These are phyloP conservation scores for Acanthoscelides obtectus DNA, from an alignment of 2,888 invertebrate genomes.

Conservation along the genomic window DNA sequence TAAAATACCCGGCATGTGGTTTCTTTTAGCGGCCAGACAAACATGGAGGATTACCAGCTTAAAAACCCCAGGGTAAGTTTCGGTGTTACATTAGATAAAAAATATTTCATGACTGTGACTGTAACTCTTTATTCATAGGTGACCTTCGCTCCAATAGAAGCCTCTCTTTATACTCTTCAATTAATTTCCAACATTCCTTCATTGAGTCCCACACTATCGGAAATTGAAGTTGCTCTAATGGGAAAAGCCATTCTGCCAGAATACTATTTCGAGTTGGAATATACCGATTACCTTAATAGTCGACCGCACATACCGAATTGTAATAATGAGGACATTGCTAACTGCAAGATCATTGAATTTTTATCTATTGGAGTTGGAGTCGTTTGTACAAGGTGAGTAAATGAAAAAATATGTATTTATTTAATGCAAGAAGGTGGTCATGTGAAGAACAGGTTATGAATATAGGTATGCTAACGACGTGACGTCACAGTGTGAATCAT, in stretches of 20 bases:
- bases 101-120: not conserved
- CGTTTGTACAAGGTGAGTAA: conserved; percentile 29
- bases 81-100: no score
- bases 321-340: conserved; percentile 12
- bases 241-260: conserved; percentile 63
- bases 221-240: conserved; percentile 44
- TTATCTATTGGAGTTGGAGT: conserved; percentile 58
- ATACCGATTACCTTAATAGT: conserved; percentile 57
- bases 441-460: no score
- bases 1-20: no score
- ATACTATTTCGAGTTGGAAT: conserved; percentile 64
- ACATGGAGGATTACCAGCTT: no score
- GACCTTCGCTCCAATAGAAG: conserved; percentile 54
- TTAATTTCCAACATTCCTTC: conserved; percentile 55
- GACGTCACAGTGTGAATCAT: no score
- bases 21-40: no score
- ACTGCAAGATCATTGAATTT: conserved; percentile 57
- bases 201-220: conserved; percentile 44
- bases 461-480: no score
- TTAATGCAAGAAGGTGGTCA: no score
- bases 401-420: no score
- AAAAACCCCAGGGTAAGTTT: no score
- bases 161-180: conserved; percentile 52
- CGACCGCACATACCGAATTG: conserved; percentile 45
- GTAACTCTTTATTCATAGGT: conserved; percentile 40